A percentile compares a stretch with the other conserved stretches of the same genome.
These are phyloP conservation scores for Alligator sinensis DNA, from an alignment of 2,113 vertebrate species.

Conservation along the genomic window DNA sequence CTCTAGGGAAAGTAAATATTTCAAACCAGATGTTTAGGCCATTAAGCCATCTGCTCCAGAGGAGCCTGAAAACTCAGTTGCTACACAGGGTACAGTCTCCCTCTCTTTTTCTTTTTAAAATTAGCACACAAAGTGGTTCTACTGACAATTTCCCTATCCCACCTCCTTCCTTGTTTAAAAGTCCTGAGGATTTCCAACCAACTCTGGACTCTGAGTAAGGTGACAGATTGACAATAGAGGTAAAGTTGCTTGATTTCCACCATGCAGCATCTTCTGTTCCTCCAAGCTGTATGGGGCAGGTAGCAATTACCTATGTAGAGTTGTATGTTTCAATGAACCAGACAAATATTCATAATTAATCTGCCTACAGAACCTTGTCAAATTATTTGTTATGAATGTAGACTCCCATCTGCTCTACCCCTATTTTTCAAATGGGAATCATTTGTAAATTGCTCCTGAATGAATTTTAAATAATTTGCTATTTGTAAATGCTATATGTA, in stretches of 20 bases:
- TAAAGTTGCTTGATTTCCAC: neutral
- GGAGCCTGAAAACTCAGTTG: constrained; percentile 28
- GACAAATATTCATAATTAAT: rapidly evolving
- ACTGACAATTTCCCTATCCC: neutral
- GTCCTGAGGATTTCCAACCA: neutral
- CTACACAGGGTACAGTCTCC: constrained; percentile 2
- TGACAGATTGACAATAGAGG: neutral
- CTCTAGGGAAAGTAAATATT: constrained; percentile 53
- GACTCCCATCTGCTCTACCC: neutral
- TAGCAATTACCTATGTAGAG: neutral
- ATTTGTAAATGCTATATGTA: neutral
- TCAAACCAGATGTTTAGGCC: constrained; percentile 69
- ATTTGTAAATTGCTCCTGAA: neutral
- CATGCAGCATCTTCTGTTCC: neutral
- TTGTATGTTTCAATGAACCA: neutral
- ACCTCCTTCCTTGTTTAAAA: neutral
- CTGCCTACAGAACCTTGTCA: neutral
- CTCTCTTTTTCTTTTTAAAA: constrained; percentile 1
- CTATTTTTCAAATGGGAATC: neutral
- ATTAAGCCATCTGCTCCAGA: constrained; percentile 60
- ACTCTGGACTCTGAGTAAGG: neutral
- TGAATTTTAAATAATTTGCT: neutral
- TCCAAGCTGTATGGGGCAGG: neutral
- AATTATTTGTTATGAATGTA: neutral
- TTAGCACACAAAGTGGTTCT: neutral